phyloP scores from a whole-genome alignment of 1,140 invertebrate genomes.

The Euglossa dilemma region DNA sequence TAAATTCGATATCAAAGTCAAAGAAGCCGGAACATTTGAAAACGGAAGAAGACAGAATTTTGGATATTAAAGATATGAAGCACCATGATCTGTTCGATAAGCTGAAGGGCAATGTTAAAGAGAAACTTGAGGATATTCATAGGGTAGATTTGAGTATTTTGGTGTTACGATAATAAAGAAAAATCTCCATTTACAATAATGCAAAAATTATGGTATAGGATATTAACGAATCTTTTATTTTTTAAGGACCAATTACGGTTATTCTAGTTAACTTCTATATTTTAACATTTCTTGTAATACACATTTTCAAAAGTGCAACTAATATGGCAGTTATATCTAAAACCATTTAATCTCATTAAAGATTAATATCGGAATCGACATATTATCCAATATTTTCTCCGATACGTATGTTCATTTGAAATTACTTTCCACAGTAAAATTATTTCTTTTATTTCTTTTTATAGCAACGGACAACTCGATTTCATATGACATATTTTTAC shows the following conservation, averaged over 20 bases:
- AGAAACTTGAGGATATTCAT: conserved; percentile 84
- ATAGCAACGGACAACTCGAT: background rate
- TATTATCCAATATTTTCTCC: background rate
- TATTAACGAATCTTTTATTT: too few species aligned
- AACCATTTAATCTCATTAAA: background rate
- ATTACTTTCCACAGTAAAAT: background rate
- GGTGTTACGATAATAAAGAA: background rate
- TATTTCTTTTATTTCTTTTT: background rate
- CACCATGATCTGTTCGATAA: conserved; percentile 83
- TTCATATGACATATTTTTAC: conserved; percentile 19
- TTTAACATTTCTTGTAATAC: background rate
- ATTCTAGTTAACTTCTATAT: too few species aligned
- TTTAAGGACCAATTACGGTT: too few species aligned
- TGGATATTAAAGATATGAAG: conserved; percentile 48
- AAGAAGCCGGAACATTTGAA: conserved; percentile 18
- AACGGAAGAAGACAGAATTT: background rate
- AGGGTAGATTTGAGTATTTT: conserved; percentile 80
- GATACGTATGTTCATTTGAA: background rate
- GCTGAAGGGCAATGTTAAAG: conserved; percentile 83
- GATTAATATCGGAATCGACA: background rate
- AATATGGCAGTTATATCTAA: background rate
- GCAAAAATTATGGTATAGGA: too few species aligned
- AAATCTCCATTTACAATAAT: background rate
- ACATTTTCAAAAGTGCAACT: background rate
- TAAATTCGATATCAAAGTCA: background rate